Percentiles rank a stretch among this genome's conserved stretches.
These are phyloP conservation scores for Salarias fasciatus DNA, from an alignment of 2,797 vertebrate genomes.

Conservation along the genomic window DNA sequence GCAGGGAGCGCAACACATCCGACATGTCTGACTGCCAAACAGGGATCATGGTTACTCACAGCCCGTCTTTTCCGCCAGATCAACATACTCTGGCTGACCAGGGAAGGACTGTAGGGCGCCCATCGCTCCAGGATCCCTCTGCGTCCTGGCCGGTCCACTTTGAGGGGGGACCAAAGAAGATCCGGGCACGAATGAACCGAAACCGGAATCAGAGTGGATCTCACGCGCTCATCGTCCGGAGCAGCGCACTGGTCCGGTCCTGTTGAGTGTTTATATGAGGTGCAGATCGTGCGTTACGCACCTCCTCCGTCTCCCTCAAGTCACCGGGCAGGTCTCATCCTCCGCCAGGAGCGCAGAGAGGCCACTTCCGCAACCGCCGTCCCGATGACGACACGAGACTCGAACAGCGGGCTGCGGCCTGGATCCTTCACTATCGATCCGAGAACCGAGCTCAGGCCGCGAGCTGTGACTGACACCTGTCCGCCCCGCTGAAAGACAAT, in stretches of 20 bases:
- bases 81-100: slow-evolving; percentile 65
- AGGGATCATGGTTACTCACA: slow-evolving; percentile 85
- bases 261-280: no score
- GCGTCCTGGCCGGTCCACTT: background rate
- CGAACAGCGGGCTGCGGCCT: slow-evolving; percentile 40
- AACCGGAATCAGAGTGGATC: background rate
- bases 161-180: background rate
- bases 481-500: no score
- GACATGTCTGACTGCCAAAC: background rate
- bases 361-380: slow-evolving; percentile 67
- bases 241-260: no score
- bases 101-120: slow-evolving; percentile 68
- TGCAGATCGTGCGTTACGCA: no score
- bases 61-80: slow-evolving; percentile 89
- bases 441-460: no score
- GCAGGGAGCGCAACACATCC: background rate
- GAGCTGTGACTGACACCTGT: no score
- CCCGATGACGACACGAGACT: slow-evolving; percentile 52
- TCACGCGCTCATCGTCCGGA: no score
- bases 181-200: background rate
- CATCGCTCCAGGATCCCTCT: slow-evolving; percentile 54
- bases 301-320: no score
- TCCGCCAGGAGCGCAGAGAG: slow-evolving; percentile 21
- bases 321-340: slow-evolving; percentile 30
- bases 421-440: slow-evolving; percentile 28